A percentile compares a stretch with the other conserved stretches of the same genome.
Conservation (phyloP, 2,113 vertebrate genomes). For the Narcine bancroftii region DNA sequence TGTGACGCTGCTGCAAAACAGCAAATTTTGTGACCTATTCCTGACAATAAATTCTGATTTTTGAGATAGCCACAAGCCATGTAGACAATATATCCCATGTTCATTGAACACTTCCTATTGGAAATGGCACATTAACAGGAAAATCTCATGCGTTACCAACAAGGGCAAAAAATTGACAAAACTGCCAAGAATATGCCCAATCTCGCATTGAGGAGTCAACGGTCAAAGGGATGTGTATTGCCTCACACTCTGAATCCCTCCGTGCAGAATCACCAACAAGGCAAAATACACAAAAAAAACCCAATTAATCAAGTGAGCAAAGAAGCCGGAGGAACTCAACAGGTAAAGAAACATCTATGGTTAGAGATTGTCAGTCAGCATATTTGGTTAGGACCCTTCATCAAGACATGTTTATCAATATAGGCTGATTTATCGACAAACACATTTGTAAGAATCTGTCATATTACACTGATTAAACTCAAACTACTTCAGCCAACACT, state of each 20-base stretch:
- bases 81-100: background rate
- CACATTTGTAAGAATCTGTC: background rate
- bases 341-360: too few relatives aligned
- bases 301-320: too few relatives aligned
- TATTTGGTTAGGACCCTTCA: too few relatives aligned
- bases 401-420: too few relatives aligned
- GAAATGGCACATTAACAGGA: background rate
- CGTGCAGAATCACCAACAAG: background rate
- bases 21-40: too few relatives aligned
- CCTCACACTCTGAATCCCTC: background rate
- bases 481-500: too few relatives aligned
- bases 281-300: background rate
- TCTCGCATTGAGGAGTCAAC: background rate
- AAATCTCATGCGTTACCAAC: background rate
- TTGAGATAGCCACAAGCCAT: background rate
- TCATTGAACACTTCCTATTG: background rate
- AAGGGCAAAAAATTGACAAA: too few relatives aligned
- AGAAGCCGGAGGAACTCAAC: too few relatives aligned
- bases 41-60: too few relatives aligned
- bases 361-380: too few relatives aligned
- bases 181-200: background rate
- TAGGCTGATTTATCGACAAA: too few relatives aligned
- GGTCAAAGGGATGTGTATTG: background rate
- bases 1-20: too few relatives aligned
- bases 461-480: background rate